Conservation (phyloP, 2,113 vertebrate genomes). For the Rhinichthys klamathensis region DNA sequence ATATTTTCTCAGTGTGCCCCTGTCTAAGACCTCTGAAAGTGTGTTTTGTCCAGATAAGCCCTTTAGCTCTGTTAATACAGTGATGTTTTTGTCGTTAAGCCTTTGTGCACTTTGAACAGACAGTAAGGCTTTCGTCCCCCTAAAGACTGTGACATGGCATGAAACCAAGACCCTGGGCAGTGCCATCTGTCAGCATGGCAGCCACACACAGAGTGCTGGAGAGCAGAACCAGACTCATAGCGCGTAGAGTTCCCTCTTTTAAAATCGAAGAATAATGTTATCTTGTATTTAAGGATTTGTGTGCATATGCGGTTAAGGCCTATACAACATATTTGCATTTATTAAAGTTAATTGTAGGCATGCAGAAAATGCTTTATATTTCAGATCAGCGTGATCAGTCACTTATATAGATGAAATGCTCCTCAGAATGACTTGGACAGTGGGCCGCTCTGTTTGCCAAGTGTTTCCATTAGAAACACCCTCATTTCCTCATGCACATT, state of each 20-base stretch:
- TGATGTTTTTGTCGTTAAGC: slow-evolving; percentile 28
- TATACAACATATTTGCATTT: background rate
- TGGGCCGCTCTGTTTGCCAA: background rate
- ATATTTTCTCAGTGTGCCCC: background rate
- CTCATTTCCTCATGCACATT: slow-evolving; percentile 7
- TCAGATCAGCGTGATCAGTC: background rate
- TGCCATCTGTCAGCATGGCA: slow-evolving; percentile 57
- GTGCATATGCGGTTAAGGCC: background rate
- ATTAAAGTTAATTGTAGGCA: background rate
- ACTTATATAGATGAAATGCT: background rate
- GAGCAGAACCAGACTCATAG: slow-evolving; percentile 29
- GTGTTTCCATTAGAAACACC: slow-evolving; percentile 32
- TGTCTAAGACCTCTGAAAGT: background rate
- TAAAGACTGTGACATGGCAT: slow-evolving; percentile 44
- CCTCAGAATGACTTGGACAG: slow-evolving; percentile 5
- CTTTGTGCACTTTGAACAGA: slow-evolving; percentile 37
- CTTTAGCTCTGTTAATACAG: slow-evolving; percentile 24
- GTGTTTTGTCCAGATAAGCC: slow-evolving; percentile 36
- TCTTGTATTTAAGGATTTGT: background rate
- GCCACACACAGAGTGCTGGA: slow-evolving; percentile 33
- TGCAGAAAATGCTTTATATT: background rate
- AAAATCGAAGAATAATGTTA: slow-evolving; percentile 41
- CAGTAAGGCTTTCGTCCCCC: slow-evolving; percentile 31
- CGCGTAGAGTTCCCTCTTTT: slow-evolving; percentile 11
- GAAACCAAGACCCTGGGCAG: slow-evolving; percentile 49